phyloP scores from a whole-genome alignment of 1,140 invertebrate species.

The Elymnias hypermnestra region DNA sequence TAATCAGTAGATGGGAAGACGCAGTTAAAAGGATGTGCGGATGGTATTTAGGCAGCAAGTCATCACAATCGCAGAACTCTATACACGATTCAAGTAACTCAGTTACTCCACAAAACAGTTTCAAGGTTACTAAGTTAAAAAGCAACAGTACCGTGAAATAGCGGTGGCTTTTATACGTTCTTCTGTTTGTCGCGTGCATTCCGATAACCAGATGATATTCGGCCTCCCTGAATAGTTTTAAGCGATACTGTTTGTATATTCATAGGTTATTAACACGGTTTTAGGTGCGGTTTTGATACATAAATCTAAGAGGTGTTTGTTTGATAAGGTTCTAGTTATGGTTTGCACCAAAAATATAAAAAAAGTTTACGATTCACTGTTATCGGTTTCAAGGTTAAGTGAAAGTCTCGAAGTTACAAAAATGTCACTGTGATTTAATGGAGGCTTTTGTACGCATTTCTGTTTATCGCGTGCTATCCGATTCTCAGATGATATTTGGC shows the following conservation, averaged over 20 bases:
- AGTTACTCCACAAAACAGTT: conserved; percentile 35
- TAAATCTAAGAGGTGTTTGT: not conserved
- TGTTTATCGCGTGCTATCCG: conserved; percentile 36
- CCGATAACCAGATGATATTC: conserved; percentile 47
- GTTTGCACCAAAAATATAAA: no score
- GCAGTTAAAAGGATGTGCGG: conserved; percentile 81
- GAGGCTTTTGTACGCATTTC: conserved; percentile 47
- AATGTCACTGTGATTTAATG: conserved; percentile 47
- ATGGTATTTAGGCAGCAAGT: conserved; percentile 76
- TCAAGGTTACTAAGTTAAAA: conserved; percentile 27
- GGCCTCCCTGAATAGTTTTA: conserved; percentile 2
- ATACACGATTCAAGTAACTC: conserved; percentile 34
- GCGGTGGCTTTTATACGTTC: conserved; percentile 51
- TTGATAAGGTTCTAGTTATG: no score
- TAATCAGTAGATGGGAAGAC: conserved; percentile 79
- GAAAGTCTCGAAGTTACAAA: conserved; percentile 21
- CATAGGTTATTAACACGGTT: conserved; percentile 10
- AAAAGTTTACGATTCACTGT: no score
- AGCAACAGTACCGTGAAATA: conserved; percentile 46
- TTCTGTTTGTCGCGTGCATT: conserved; percentile 39
- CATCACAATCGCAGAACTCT: conserved; percentile 13
- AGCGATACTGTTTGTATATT: conserved; percentile 14
- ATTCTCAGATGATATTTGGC: conserved; percentile 47
- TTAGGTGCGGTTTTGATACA: not conserved
- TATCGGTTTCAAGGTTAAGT: conserved; percentile 40